A percentile compares a stretch with the other conserved stretches of the same genome.
Evolutionary conservation across 2,113 vertebrate species (phyloP).

Genomic region (Mus spicilegus): DNA sequence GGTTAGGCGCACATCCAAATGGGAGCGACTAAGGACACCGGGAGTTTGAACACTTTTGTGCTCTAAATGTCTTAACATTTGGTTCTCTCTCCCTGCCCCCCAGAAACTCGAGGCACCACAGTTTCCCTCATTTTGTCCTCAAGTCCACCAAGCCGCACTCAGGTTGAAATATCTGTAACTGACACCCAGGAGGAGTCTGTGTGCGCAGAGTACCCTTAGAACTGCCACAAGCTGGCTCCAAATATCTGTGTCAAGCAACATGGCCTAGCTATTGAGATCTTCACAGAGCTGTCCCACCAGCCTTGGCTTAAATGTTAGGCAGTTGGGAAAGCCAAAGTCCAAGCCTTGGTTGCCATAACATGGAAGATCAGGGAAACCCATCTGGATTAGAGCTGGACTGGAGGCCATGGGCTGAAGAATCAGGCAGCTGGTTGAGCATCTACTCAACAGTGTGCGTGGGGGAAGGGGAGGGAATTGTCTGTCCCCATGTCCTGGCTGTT

Average conservation of each 20-base stretch:
- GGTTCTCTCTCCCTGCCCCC: neutral
- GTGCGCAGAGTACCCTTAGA: neutral
- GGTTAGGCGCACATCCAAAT: neutral
- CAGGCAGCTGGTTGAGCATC: neutral
- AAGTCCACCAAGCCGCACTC: conserved; percentile 55
- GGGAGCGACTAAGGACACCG: neutral
- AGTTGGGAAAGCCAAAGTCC: neutral
- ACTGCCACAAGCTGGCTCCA: conserved; percentile 15
- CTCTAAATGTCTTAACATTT: conserved; percentile 36
- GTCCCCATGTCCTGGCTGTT: neutral
- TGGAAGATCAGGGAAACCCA: neutral
- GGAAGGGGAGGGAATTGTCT: neutral
- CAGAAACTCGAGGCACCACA: conserved; percentile 34
- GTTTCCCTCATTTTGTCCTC: neutral
- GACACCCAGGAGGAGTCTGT: conserved; percentile 22
- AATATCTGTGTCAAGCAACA: neutral
- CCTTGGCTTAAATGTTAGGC: neutral
- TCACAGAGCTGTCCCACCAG: neutral
- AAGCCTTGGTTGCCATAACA: neutral
- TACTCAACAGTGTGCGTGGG: neutral
- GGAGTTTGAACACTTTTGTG: conserved; percentile 16
- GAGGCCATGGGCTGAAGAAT: neutral
- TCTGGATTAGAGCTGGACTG: neutral
- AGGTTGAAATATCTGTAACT: conserved; percentile 66
- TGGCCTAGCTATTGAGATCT: neutral